Evolutionary conservation across 2,888 invertebrate genomes (phyloP).

Genomic region (Metopia argyrocephala): DNA sequence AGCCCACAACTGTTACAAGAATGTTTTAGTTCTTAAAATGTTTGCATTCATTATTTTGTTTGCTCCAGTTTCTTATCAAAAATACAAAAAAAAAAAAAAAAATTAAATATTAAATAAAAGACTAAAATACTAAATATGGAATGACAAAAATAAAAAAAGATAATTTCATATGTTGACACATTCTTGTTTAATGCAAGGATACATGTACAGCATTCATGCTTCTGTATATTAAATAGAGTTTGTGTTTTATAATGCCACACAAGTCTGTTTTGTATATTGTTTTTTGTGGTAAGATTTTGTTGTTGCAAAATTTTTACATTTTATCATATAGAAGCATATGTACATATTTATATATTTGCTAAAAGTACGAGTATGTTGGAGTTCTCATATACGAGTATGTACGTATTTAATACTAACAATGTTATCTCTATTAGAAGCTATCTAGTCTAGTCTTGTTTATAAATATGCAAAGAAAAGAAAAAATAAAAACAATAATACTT

Average conservation of each 20-base stretch:
- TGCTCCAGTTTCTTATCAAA: conserved; percentile 8
- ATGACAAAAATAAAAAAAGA: neutral
- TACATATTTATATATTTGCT: neutral
- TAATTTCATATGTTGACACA: conserved; percentile 45
- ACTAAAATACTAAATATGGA: neutral
- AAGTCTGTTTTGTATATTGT: conserved; percentile 20
- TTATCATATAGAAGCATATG: neutral
- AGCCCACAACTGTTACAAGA: conserved; percentile 50
- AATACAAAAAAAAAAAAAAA: neutral
- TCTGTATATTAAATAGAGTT: neutral
- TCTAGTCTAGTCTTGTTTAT: conserved; percentile 20
- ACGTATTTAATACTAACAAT: conserved; percentile 42
- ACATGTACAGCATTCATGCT: neutral
- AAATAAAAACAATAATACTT: neutral
- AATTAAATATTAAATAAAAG: conserved; percentile 9
- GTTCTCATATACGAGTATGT: neutral
- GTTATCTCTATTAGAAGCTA: conserved; percentile 42
- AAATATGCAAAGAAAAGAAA: too few relatives aligned
- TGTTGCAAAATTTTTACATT: conserved; percentile 11
- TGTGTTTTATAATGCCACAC: conserved; percentile 1
- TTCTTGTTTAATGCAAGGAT: conserved; percentile 5
- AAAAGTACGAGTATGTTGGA: neutral
- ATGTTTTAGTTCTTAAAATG: conserved; percentile 26
- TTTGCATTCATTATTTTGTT: neutral
- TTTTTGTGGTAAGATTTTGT: conserved; percentile 40